Percentiles rank a stretch among this genome's conserved stretches.
Evolutionary conservation across 2,113 vertebrate genomes (phyloP).

Genomic region (Nematolebias whitei): DNA sequence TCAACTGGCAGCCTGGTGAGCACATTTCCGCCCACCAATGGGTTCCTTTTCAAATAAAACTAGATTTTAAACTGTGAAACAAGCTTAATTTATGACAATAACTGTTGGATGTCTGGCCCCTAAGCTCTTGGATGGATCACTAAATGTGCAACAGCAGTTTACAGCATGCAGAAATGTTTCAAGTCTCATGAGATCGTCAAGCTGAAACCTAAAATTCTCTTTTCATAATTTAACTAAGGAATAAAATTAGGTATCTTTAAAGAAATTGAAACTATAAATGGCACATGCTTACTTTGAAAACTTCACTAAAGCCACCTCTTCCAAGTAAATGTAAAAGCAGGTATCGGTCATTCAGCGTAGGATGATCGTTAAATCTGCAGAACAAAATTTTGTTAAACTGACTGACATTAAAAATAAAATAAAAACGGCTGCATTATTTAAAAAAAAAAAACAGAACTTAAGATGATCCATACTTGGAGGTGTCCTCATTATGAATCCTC

Average conservation of each 20-base stretch:
- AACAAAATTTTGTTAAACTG: background rate
- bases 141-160: background rate
- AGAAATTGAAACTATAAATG: background rate
- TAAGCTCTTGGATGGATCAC: no score
- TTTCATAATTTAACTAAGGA: background rate
- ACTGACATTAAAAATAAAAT: background rate
- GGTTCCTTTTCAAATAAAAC: no score
- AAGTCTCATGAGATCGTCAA: background rate
- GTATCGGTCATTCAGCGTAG: conserved; percentile 94
- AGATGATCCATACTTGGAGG: conserved; percentile 86
- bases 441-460: background rate
- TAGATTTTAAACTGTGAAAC: no score
- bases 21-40: no score
- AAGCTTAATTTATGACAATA: no score
- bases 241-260: background rate
- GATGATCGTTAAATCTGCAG: conserved; percentile 94
- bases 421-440: background rate
- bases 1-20: no score
- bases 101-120: no score
- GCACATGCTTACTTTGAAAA: conserved; percentile 87
- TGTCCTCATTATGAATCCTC: conserved; percentile 98
- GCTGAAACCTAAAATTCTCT: background rate
- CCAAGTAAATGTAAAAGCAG: conserved; percentile 93
- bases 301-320: conserved; percentile 97
- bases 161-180: background rate